Evolutionary conservation across 2,888 invertebrate species (phyloP), one percentile per base, ranked within the genome.

Genomic region (Branchellion lobata): DNA sequence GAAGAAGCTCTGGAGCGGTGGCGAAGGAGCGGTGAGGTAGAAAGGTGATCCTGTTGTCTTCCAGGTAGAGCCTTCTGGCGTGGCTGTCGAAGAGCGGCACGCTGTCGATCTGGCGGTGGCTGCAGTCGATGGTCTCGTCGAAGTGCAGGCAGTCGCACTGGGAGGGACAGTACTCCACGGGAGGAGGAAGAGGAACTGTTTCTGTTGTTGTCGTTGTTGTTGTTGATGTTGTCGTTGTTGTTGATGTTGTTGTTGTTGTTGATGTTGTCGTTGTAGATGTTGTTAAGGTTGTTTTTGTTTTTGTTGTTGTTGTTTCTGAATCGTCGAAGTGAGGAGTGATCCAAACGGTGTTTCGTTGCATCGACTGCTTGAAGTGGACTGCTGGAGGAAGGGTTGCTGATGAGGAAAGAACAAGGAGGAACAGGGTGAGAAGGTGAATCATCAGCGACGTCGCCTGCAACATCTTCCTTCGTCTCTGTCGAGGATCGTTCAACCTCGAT

Each of bases 91-190:
- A 53, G n/a, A 14, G 8, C 18, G 81, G 81, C 27, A 81, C 27
- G 29, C 33, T 40, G 0, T 61, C 47, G n/a, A 81, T 29, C 1
- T 34, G 61, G 21, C 69, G 34, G 27, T 73, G 74, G 31, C 81
- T 81, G 71, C 81, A 81, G 75, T 81, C 81, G 14, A 81, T 68
- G 1, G 81, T 81, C 36, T 81, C 81, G 69, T 79, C 81, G 29
- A 61, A 34, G 75, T 81, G 79, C 40, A 81, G 78, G 40, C 81
- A 81, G 24, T 81, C 81, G 75, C 81, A 81, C 31, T 51, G 68
- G 18, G n/a, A 21, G 0, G 81, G 79, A 75, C 81, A 81, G 18
- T 61, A 34, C 27, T 57, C 61, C 3, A 57, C 21, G 61, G 61
- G 24, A 24, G 61, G 21, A 57, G 21, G n/a, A n/a, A n/a, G 5